phyloP scores from a whole-genome alignment of 2,888 invertebrate species.

The Tetanocera ferruginea region DNA sequence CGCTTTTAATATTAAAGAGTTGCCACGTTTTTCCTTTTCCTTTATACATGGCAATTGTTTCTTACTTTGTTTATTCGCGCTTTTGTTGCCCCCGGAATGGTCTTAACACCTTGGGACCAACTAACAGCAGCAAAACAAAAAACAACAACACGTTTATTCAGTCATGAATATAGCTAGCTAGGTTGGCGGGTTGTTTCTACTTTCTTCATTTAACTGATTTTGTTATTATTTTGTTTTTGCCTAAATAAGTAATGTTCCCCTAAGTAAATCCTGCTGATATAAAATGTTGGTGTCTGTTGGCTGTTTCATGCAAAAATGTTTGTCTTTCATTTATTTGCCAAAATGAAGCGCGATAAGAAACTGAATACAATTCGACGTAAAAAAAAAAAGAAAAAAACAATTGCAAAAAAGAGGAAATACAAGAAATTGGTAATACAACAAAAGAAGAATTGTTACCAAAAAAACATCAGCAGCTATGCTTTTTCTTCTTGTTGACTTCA shows the following conservation, averaged over 20 bases:
- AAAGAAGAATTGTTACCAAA: slow-evolving; percentile 27
- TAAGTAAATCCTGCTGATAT: not conserved
- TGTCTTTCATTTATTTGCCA: slow-evolving; percentile 27
- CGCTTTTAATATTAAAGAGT: slow-evolving; percentile 10
- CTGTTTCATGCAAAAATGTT: slow-evolving; percentile 35
- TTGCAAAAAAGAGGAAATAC: not conserved
- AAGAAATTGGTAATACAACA: slow-evolving; percentile 3
- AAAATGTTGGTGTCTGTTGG: slow-evolving; percentile 32
- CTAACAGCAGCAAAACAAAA: not conserved
- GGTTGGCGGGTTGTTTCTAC: not conserved
- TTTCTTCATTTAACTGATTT: not conserved
- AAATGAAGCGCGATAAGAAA: slow-evolving; percentile 3
- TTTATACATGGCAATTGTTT: slow-evolving; percentile 47
- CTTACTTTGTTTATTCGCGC: slow-evolving; percentile 31
- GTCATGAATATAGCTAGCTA: no score
- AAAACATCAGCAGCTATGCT: slow-evolving; percentile 23
- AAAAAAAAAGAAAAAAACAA: not conserved
- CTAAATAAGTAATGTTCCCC: not conserved
- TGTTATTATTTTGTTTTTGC: not conserved
- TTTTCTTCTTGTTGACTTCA: slow-evolving; percentile 1
- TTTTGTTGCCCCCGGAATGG: not conserved
- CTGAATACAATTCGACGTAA: not conserved
- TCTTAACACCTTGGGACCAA: slow-evolving; percentile 26
- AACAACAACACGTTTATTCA: not conserved
- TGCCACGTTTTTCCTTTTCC: slow-evolving; percentile 9